Evolutionary conservation across 2,113 vertebrate species (phyloP), one percentile per base, ranked within the genome.

Genomic region (Ceyx cyanopectus): DNA sequence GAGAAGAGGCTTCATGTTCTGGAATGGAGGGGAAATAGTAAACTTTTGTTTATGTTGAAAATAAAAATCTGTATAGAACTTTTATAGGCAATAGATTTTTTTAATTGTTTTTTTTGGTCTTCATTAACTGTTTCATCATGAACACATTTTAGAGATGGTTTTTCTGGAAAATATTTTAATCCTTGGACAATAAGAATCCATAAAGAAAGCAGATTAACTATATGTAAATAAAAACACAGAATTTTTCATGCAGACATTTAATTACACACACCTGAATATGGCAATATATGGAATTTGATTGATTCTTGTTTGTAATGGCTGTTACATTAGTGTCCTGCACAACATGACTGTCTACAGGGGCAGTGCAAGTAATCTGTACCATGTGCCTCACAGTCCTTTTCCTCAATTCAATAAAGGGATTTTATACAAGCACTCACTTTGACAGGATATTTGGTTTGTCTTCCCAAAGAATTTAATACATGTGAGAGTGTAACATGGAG

Each of bases 121-220:
- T 65, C 37, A 79, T 57, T 13, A 63, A 16, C 5, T 30, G n/a
- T 74, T 43, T 75, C 13, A 7, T 23, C 22, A 37, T 12, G 6
- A 56, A 27, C 2, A 15, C 0, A 11, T 37, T 69, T 40, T 2
- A 9, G 1, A 41, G 3, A 30, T 17, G 2, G 1, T 61, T 78
- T 78, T 85, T 69, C 24, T 9, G 30, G n/a, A 51, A 89, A 57
- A 43, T 60, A 40, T 57, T 66, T 84, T 53, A 57, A 66, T 10
- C 18, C 11, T 20, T 82, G 23, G 1, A 10, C 10, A 29, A 2
- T 22, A 79, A 91, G 30, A 81, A 56, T 58, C 43, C 17, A 4
- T 41, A 67, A 29, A 51, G 27, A 10, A 65, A 80, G 7, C 4
- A 63, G 19, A 60, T 51, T 57, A 80, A 3, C 12, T 43, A 4